Conservation (phyloP, 2,888 invertebrate species). For the Molorchus minor region DNA sequence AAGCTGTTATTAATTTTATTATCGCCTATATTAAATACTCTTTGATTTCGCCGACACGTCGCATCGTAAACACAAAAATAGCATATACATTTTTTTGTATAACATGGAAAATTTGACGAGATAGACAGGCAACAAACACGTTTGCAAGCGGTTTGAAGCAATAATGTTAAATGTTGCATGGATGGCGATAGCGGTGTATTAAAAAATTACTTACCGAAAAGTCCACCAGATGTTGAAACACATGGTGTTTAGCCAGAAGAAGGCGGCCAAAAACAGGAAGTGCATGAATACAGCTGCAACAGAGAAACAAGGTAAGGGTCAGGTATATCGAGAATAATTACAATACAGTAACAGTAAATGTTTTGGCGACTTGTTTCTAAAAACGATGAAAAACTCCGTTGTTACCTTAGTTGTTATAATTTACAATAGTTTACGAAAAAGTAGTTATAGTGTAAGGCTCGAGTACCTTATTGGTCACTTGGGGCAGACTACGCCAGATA, state of each 20-base stretch:
- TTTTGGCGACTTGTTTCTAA: no score
- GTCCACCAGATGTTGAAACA: slow-evolving; percentile 97
- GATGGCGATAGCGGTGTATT: background rate
- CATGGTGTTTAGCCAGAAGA: slow-evolving; percentile 95
- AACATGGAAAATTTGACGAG: background rate
- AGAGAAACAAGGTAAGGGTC: slow-evolving; percentile 58
- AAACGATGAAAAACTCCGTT: no score
- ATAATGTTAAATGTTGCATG: background rate
- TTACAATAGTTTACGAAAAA: no score
- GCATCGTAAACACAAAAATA: background rate
- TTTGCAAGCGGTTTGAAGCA: no score
- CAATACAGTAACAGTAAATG: no score
- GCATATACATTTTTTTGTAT: no score
- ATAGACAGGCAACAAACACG: background rate
- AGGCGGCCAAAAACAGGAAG: slow-evolving; percentile 88
- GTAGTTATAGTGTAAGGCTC: no score
- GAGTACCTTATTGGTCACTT: no score
- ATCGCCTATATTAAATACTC: background rate
- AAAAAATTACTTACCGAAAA: slow-evolving; percentile 74
- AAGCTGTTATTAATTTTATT: no score
- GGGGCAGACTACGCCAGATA: no score
- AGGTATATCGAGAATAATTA: no score
- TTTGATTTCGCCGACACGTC: slow-evolving; percentile 20
- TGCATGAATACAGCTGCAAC: slow-evolving; percentile 83
- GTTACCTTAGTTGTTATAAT: no score